Base-by-base conservation (phyloP, 1,140 invertebrate species). In the Akabosia matsudoensis region DNA sequence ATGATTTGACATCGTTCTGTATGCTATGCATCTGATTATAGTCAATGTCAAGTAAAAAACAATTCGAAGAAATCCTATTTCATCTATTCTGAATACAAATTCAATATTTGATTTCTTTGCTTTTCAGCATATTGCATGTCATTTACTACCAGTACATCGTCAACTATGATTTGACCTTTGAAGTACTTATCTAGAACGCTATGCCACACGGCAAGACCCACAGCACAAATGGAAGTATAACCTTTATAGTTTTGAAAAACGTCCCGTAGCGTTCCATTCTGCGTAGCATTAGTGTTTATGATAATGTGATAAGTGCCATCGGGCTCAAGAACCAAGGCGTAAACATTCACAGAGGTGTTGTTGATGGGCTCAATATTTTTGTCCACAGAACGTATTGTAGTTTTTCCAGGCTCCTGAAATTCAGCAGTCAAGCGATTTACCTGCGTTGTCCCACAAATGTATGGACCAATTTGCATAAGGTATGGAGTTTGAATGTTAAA, bases 121-220 rank as follows among this genome's bases (percentile, higher is more conserved):
- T 28, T 72, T 16, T 37, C 22, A 4, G 70, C 70, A 72, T 72
- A 72, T 7, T 72, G 22, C 26, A 72, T 26, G 24, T 72, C 33
- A 22, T 34, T 45, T 3, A 51, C 33, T 3, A 72, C 37, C 7
- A 72, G 37, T 13, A 72, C 34, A 28, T 72, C 70, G 30, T 72
- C 70, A 16, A 72, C 37, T 37, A 72, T 72, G 2, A 72, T 72
- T 22, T 72, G 70, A 22, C 70, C 70, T 45, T 45, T 34, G 37
- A 72, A 72, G 28, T 45, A 72, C 45, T 72, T 72, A 51, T 72
- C 70, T 13, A 72, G 24, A 2, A 72, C 37, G 70, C 70, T 72
- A 28, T 72, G 70, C 70, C 70, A 72, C 10, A 72, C 70, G 1
- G 3, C 2, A 2, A 72, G 33, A 22, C 70, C 70, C 24, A 45